Evolutionary conservation across 2,113 vertebrate genomes (phyloP).

Genomic region (Protobothrops mucrosquamatus): DNA sequence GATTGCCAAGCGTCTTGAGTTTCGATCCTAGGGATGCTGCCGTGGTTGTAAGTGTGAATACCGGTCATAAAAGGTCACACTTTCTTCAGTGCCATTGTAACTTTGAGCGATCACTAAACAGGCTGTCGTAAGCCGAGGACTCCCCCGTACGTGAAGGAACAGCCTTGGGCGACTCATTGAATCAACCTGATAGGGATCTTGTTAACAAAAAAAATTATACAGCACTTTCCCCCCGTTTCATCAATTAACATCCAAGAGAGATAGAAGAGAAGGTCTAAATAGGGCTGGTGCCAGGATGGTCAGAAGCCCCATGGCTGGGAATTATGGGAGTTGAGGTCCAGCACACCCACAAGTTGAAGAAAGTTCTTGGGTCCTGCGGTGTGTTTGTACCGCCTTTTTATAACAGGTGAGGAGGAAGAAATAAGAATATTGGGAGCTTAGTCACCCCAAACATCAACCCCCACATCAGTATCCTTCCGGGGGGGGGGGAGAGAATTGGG

Average conservation of each 20-base stretch:
- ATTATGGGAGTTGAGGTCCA: background rate
- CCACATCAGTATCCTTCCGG: background rate
- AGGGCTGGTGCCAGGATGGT: background rate
- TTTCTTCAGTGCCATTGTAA: background rate
- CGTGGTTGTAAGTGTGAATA: background rate
- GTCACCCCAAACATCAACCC: background rate
- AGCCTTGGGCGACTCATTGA: background rate
- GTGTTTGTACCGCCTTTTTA: background rate
- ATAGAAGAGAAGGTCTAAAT: background rate
- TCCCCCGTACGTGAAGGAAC: no score
- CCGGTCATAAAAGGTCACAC: background rate
- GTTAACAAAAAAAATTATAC: background rate
- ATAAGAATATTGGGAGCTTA: background rate
- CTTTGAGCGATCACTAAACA: background rate
- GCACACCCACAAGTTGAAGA: background rate
- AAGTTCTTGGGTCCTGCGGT: background rate
- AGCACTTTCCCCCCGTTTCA: background rate
- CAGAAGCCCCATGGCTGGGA: background rate
- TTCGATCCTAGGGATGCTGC: background rate
- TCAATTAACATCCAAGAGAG: background rate
- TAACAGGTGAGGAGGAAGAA: background rate
- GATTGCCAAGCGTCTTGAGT: background rate
- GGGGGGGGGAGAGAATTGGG: background rate
- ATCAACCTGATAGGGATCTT: background rate
- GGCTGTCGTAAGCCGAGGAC: background rate